Base-by-base conservation (phyloP, 2,797 vertebrate genomes). In the Numenius phaeopus region DNA sequence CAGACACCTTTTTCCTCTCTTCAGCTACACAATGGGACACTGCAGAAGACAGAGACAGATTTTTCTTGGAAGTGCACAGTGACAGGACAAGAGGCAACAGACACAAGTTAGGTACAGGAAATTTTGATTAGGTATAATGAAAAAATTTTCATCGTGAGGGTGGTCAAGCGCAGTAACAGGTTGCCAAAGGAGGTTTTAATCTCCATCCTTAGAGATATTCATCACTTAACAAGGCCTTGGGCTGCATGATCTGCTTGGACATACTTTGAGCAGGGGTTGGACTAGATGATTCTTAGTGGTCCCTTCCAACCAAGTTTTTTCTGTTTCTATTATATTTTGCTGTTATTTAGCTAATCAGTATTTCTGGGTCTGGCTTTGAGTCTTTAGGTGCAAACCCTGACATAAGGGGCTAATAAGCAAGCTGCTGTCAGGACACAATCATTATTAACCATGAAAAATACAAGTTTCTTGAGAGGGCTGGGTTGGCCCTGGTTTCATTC, bases 61-160 rank as follows among this genome's bases (percentile, higher is more conserved):
- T 81, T 85, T 85, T 82, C 29, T 44, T 46, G 30, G 14, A 67
- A 6, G 18, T 52, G 8, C 40, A 16, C 24, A 49, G n/a, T 32
- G 44, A 37, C 1, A 1, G 30, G 6, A 37, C 30, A 73, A 58
- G 44, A 59, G 13, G 55, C 32, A 88, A 40, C 0, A 1, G 22
- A 19, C 10, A 40, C 7, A 30, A 32, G 17, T 24, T 50, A 61
- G 29, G 8, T 40, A 37, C 4, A 3, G 23, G 14, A 69, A 47
- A 58, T 37, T 69, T n/a, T 73, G 34, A 12, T 9, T 58, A 52
- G 44, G 7, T 30, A n/a, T 58, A 78, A 67, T 9, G 11, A 67
- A 89, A 89, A 75, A 23, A 50, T 3, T 8, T 58, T 46, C 37
- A 67, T 8, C 0, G 1, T 0, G 0, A 69, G 13, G 3, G 10